Evolutionary conservation across 2,888 invertebrate genomes (phyloP), one percentile per base, ranked within the genome.

Genomic region (Gerris lacustris): DNA sequence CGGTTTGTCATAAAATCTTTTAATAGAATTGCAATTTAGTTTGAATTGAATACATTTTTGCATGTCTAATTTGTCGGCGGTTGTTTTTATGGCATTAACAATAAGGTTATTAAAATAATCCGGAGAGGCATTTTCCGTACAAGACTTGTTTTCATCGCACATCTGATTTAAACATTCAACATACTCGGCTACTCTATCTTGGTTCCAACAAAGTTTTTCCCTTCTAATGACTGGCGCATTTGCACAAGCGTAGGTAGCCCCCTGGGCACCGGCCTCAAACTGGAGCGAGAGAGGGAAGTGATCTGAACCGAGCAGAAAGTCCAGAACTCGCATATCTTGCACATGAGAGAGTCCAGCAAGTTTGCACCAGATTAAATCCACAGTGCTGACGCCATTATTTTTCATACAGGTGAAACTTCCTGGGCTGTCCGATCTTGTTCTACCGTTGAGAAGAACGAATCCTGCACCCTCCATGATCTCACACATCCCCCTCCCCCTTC

Each of bases 341-440:
- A 67, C n/a, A 44, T 7, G 18, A 31, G 11, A n/a, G 6, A 44
- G 17, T n/a, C 67, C 17, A 45, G 6, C 6, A 5, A 67, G 6
- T n/a, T 45, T 44, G n/a, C n/a, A 45, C 67, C 67, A 67, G 6
- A 67, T 44, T 11, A 44, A 31, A 15, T 67, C 67, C n/a, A 67
- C 67, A 6, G 45, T 67, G 6, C 45, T 45, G 6, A 45, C n/a
- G 15, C 67, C 67, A 15, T 6, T 5, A 44, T 44, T 18, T 17
- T 17, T 45, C n/a, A 67, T 6, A 15, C 44, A 67, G 5, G 67
- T 67, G 6, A 44, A 45, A 31, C 47, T 7, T 44, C 67, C 67
- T 17, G 45, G 67, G 5, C 45, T 44, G 15, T 67, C 67, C n/a
- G n/a, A 45, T 44, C 6, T 67, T 17, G 67, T 44, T n/a, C 67